These are phyloP conservation scores for Philypnodon macrostomus DNA, from an alignment of 2,797 vertebrate species.

Conservation along the genomic window DNA sequence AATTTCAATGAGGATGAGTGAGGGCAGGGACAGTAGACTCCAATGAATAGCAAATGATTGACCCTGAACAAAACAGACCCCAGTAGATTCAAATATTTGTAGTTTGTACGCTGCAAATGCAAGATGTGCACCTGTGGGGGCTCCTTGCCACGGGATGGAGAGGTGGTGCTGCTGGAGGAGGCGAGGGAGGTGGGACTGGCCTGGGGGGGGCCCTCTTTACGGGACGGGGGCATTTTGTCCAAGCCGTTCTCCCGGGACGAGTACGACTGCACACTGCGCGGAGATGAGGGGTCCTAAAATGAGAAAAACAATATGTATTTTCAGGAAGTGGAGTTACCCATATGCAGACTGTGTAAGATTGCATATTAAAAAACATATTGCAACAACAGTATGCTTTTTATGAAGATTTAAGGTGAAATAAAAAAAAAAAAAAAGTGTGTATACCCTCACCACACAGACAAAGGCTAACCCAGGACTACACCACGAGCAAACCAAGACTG, in stretches of 20 bases:
- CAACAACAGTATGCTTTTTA: no score
- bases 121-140: slow-evolving; percentile 62
- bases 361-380: no score
- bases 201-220: slow-evolving; percentile 76
- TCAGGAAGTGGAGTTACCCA: no score
- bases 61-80: slow-evolving; percentile 1
- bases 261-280: slow-evolving; percentile 87
- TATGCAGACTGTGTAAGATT: no score
- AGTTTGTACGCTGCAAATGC: neutral
- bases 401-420: no score
- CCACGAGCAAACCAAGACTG: no score
- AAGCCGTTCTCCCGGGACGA: slow-evolving; percentile 84
- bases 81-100: slow-evolving; percentile 9
- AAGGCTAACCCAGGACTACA: no score
- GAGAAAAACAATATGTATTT: neutral
- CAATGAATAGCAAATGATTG: no score
- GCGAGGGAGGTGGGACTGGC: slow-evolving; percentile 85
- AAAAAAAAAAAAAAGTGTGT: no score
- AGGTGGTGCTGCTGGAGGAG: slow-evolving; percentile 84
- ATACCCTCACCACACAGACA: no score
- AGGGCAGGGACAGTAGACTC: slow-evolving; percentile 17
- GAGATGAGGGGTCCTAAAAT: slow-evolving; percentile 80
- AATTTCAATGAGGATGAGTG: slow-evolving; percentile 9
- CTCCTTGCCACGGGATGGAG: slow-evolving; percentile 82
- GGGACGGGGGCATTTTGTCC: slow-evolving; percentile 79